Evolutionary conservation across 2,888 invertebrate genomes (phyloP), one percentile per base, ranked within the genome.

Genomic region (Leptinotarsa juncta): DNA sequence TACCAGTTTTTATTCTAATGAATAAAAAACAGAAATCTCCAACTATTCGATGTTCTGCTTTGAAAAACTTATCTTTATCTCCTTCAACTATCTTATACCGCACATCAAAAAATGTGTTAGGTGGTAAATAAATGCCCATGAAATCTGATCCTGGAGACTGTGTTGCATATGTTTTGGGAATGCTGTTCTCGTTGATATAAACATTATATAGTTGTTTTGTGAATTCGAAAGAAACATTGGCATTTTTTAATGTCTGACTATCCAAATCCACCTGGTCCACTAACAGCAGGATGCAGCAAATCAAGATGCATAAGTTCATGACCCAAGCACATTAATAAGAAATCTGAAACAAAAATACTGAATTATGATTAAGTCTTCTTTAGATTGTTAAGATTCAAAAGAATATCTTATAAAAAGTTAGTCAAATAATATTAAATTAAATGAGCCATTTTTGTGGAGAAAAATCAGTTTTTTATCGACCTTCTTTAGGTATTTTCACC

Each of bases 1-100:
- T 93, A 62, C 95, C 95, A 75, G 97, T 95, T 85, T 96, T 92
- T 79, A 96, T 97, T 83, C 98, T 91, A 76, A 99, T 92, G 72
- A 94, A 90, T 71, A 98, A 90, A 88, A 99, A 99, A 87, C 96
- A 96, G 89, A 98, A 97, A 89, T 98, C 97, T 55, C 98, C 98
- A 71, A 98, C 94, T 76, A 93, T 89, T 76, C 94, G 91, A 82
- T 96, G 94, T 87, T 98, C 97, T 12, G 96, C 96, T 87, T 96
- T 97, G 89, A 98, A 98, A 86, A 97, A 94, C 86, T 94, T 94
- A 85, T 96, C 95, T 71, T 92, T 92, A 89, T 97, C 97, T 65
- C 97, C 97, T 83, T 92, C 92, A 23, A 94, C 91, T 86, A 99
- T 97, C 85, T 94, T 94, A 89, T 94, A 99, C 80, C 94, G 94